These are phyloP conservation scores for honey bee (Apis mellifera) DNA, from an alignment of 1,140 invertebrate species.

Conservation along the genomic window DNA sequence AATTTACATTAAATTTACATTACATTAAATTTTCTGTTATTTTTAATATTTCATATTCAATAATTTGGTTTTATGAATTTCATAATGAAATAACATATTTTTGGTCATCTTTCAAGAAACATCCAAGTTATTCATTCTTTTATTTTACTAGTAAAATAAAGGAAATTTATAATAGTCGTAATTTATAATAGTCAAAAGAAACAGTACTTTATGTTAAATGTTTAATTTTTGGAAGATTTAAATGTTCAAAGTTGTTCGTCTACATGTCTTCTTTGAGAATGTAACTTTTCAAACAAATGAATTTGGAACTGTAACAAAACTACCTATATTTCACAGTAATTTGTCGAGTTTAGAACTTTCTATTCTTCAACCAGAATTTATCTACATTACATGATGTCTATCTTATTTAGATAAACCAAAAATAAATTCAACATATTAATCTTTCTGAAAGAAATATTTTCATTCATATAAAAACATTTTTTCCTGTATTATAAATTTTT, in stretches of 20 bases:
- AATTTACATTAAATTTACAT: too few relatives aligned
- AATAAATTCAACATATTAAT: neutral
- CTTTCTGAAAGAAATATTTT: neutral
- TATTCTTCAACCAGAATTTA: slow-evolving; percentile 10
- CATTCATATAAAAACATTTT: neutral
- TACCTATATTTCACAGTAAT: slow-evolving; percentile 11
- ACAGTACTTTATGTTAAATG: neutral
- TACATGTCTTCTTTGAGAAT: neutral
- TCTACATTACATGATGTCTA: too few relatives aligned
- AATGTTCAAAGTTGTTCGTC: neutral
- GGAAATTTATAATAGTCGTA: too few relatives aligned
- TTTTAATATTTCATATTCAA: too few relatives aligned
- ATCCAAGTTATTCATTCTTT: too few relatives aligned
- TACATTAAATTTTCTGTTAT: too few relatives aligned
- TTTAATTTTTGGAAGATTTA: neutral
- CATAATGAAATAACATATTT: neutral
- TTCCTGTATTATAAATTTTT: too few relatives aligned
- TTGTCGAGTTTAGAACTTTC: neutral
- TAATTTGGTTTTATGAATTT: slow-evolving; percentile 2
- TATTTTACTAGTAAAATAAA: neutral
- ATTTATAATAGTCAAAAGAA: neutral
- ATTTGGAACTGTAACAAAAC: slow-evolving; percentile 9
- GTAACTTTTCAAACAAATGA: slow-evolving; percentile 13
- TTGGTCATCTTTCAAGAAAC: slow-evolving; percentile 15
- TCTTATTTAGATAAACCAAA: neutral